Evolutionary conservation across 2,888 invertebrate species (phyloP).

Genomic region (Ametastegia equiseti): DNA sequence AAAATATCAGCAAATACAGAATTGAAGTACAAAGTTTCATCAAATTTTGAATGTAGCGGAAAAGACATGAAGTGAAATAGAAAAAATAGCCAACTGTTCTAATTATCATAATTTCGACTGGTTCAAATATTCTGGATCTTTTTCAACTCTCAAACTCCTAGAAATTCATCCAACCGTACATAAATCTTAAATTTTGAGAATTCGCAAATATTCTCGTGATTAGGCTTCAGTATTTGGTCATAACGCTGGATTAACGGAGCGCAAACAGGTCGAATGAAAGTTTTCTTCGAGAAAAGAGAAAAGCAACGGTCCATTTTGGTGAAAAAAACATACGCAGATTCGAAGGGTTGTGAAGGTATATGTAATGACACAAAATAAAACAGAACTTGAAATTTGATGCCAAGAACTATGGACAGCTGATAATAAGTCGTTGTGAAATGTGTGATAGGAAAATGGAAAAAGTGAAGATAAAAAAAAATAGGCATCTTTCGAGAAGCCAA

Average conservation of each 20-base stretch:
- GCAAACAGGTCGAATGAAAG: too few species aligned
- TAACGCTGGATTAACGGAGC: background rate
- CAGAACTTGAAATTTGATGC: too few species aligned
- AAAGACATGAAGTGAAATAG: background rate
- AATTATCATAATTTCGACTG: background rate
- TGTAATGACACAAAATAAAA: background rate
- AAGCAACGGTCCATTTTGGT: too few species aligned
- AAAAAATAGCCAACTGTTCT: background rate
- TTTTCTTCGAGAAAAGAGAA: too few species aligned
- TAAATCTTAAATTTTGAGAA: background rate
- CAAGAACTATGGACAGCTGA: too few species aligned
- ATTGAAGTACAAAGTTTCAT: background rate
- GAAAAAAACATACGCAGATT: too few species aligned
- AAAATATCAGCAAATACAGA: background rate
- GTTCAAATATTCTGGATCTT: background rate
- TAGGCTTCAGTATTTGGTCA: background rate
- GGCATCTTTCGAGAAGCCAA: slow-evolving; percentile 1
- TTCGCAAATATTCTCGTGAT: background rate
- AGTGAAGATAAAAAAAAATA: background rate
- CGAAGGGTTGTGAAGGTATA: too few species aligned
- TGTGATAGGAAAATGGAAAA: background rate
- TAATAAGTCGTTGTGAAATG: background rate
- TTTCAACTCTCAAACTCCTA: background rate
- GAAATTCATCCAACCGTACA: background rate
- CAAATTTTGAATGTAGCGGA: too few species aligned